phyloP scores from a whole-genome alignment of 2,888 invertebrate species.

The Catotricha subobsoleta region DNA sequence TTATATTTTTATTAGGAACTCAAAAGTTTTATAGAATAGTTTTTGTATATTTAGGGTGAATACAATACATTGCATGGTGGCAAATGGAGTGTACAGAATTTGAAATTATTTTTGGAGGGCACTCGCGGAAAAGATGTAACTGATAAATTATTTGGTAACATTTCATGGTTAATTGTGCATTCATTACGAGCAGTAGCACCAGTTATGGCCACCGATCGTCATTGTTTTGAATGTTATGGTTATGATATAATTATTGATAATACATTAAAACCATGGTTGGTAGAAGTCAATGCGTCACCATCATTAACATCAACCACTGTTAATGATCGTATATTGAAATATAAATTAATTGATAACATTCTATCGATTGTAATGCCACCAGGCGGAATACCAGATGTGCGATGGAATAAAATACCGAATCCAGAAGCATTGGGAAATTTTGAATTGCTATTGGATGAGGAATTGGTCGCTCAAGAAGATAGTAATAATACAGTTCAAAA shows the following conservation, averaged over 20 bases:
- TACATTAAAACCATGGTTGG: slow-evolving; percentile 82
- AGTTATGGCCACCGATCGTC: slow-evolving; percentile 79
- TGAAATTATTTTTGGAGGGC: slow-evolving; percentile 76
- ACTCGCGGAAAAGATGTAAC: slow-evolving; percentile 77
- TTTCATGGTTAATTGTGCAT: slow-evolving; percentile 79
- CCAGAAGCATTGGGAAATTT: slow-evolving; percentile 65
- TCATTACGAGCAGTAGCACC: slow-evolving; percentile 84
- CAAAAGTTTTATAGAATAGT: not conserved
- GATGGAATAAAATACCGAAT: slow-evolving; percentile 68
- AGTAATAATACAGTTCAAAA: slow-evolving; percentile 6
- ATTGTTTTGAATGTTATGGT: slow-evolving; percentile 67
- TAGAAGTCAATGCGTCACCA: slow-evolving; percentile 86
- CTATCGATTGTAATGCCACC: slow-evolving; percentile 78
- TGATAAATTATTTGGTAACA: slow-evolving; percentile 73
- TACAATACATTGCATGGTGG: slow-evolving; percentile 90
- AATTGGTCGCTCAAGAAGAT: slow-evolving; percentile 49
- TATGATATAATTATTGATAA: slow-evolving; percentile 94
- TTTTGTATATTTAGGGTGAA: slow-evolving; percentile 43
- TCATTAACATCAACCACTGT: slow-evolving; percentile 87
- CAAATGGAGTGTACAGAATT: slow-evolving; percentile 83
- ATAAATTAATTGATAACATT: slow-evolving; percentile 84
- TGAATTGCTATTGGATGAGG: slow-evolving; percentile 69
- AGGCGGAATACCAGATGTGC: slow-evolving; percentile 71
- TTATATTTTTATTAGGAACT: no score
- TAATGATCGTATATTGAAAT: slow-evolving; percentile 83